Evolutionary conservation across 2,797 vertebrate species (phyloP), one percentile per base, ranked within the genome.

Genomic region (Podarcis siculus): DNA sequence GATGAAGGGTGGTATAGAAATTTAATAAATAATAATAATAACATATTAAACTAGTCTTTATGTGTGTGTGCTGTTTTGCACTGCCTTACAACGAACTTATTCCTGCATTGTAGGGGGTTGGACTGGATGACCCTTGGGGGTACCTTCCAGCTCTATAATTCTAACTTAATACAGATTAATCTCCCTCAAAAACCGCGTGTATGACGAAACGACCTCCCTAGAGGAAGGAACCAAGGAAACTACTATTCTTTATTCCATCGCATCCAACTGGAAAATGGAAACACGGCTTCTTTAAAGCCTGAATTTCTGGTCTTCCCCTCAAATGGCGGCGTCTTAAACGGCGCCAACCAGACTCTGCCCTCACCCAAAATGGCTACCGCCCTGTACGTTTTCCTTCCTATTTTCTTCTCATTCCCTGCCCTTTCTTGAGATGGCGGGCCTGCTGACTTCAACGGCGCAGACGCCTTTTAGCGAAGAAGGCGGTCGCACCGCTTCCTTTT

Each of bases 341-440:
- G 78, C 78, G 27, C 35, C 79, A 66, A 23, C 13, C 9, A 32
- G 25, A 32, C 42, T 45, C 37, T 87, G 79, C 79, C 86, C 79
- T 87, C 72, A 42, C n/a, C 23, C 86, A 82, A 87, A 87, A 87
- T 87, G 86, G 86, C 27, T 17, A 49, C 79, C 32, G 61, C 30
- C 17, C 45, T 23, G 32, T n/a, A 42, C 2, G 49, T 8, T 13
- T 3, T 19, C 23, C 69, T 64, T 81, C 30, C 37, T 7, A 10
- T 61, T 32, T 23, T 2, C 49, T 8, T 35, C 4, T 2, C 19
- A 35, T 12, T 64, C 30, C n/a, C 42, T 82, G 79, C 86, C 86
- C 79, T 45, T 19, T 23, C 30, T 37, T 71, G 82, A 82, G 39
- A 87, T 87, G 86, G 79, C n/a, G 37, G n/a, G 1, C 21, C 12